Percentiles rank a stretch among this genome's conserved stretches.
Conservation (phyloP, 2,888 invertebrate species). For the Diadromus collaris region DNA sequence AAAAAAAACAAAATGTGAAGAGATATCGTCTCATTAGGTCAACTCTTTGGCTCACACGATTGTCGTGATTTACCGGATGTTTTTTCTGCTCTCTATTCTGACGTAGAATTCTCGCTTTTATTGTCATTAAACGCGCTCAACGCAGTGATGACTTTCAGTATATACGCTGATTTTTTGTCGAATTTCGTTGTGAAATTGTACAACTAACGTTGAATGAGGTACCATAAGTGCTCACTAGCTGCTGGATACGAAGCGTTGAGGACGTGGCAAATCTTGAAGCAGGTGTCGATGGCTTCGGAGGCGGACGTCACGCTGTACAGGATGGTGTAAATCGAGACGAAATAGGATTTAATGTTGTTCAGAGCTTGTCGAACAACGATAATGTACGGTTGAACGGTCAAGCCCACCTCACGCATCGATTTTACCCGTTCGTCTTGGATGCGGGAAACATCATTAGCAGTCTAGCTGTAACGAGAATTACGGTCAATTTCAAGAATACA, state of each 20-base stretch:
- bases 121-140: slow-evolving; percentile 17
- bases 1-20: too few relatives aligned
- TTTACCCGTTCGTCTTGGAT: slow-evolving; percentile 10
- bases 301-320: slow-evolving; percentile 35
- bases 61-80: not conserved
- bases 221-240: slow-evolving; percentile 52
- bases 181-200: slow-evolving; percentile 39
- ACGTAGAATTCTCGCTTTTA: not conserved
- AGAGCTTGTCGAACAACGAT: slow-evolving; percentile 35
- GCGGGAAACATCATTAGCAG: slow-evolving; percentile 11
- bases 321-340: slow-evolving; percentile 30
- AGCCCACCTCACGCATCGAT: slow-evolving; percentile 5
- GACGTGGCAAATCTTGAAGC: slow-evolving; percentile 56
- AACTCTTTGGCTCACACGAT: not conserved
- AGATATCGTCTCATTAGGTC: too few relatives aligned
- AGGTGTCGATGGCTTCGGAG: slow-evolving; percentile 52
- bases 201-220: slow-evolving; percentile 51
- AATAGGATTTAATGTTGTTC: slow-evolving; percentile 24
- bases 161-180: slow-evolving; percentile 29
- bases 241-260: slow-evolving; percentile 48
- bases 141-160: slow-evolving; percentile 31
- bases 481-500: too few relatives aligned
- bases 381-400: slow-evolving; percentile 44
- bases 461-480: too few relatives aligned
- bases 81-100: not conserved